phyloP scores from a whole-genome alignment of 2,797 vertebrate species.

The Smutsia temminckii region DNA sequence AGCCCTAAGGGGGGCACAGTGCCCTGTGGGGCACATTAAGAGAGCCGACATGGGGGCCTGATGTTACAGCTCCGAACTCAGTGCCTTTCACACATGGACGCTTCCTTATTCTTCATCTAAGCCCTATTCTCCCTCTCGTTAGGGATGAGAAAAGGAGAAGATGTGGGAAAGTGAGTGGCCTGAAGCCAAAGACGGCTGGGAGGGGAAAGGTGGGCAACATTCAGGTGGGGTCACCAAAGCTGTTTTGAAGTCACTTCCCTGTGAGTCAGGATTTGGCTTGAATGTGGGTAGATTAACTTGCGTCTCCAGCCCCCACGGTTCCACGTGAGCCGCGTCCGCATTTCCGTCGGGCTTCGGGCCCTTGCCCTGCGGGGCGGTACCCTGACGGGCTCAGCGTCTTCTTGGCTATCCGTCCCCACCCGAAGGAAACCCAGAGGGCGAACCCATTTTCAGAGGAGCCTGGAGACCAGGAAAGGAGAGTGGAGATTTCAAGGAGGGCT shows the following conservation, averaged over 20 bases:
- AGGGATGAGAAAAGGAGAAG: slow-evolving; percentile 37
- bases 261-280: slow-evolving; percentile 61
- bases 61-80: neutral
- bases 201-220: slow-evolving; percentile 46
- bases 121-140: neutral
- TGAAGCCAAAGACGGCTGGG: slow-evolving; percentile 39
- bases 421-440: neutral
- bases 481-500: neutral
- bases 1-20: neutral
- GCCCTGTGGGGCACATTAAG: neutral
- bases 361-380: neutral
- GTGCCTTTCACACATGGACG: neutral
- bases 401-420: neutral
- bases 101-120: slow-evolving; percentile 40
- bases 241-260: slow-evolving; percentile 66
- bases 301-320: slow-evolving; percentile 41
- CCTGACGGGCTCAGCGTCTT: neutral
- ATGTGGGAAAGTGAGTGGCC: slow-evolving; percentile 13
- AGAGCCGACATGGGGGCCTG: neutral
- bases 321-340: slow-evolving; percentile 19
- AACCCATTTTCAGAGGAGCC: neutral
- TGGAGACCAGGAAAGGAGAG: neutral
- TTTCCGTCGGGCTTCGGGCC: neutral
- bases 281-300: slow-evolving; percentile 57
- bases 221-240: slow-evolving; percentile 45